A percentile compares a stretch with the other conserved stretches of the same genome.
Conservation (phyloP, 2,888 invertebrate genomes). For the Mimachlamys varia region DNA sequence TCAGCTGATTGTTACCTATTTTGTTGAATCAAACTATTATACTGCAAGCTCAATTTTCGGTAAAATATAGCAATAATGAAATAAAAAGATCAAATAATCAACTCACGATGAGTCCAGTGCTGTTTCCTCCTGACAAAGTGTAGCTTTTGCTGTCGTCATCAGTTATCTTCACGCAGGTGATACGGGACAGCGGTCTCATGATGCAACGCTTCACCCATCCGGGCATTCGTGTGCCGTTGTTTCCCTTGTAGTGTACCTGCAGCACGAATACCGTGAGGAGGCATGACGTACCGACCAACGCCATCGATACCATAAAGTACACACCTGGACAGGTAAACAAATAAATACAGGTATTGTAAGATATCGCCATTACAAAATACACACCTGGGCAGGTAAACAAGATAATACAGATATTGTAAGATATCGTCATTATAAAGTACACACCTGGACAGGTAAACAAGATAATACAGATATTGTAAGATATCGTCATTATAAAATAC, state of each 20-base stretch:
- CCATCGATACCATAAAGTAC: constrained; percentile 49
- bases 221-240: constrained; percentile 39
- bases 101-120: background rate
- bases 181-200: constrained; percentile 42
- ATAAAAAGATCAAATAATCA: background rate
- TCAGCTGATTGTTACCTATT: no score
- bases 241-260: constrained; percentile 46
- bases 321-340: constrained; percentile 35
- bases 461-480: no score
- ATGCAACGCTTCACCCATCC: constrained; percentile 38
- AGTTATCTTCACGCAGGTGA: constrained; percentile 39
- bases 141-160: background rate
- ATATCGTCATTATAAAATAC: background rate
- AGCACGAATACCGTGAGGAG: constrained; percentile 49
- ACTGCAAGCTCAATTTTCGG: no score
- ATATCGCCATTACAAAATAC: background rate
- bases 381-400: background rate
- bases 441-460: constrained; percentile 37
- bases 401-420: no score
- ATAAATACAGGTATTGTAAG: background rate
- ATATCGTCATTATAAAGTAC: constrained; percentile 46
- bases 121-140: background rate
- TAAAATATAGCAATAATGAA: no score
- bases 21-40: no score
- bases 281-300: constrained; percentile 49